Conservation (phyloP, 1,140 invertebrate genomes). For the Drosophila ogumai region DNA sequence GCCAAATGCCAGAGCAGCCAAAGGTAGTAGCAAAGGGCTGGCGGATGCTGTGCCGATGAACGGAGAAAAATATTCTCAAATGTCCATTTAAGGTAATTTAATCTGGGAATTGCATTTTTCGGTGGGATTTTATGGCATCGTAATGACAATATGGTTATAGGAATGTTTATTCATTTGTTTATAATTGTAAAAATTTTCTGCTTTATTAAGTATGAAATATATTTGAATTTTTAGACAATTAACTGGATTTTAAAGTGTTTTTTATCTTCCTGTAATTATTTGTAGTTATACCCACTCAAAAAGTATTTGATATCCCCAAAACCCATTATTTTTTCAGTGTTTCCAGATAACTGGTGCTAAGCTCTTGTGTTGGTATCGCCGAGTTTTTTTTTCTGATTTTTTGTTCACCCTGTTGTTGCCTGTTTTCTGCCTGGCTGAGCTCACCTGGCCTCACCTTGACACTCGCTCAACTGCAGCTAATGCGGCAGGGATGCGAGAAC, state of each 20-base stretch:
- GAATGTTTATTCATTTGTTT: neutral
- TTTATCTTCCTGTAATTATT: neutral
- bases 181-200: neutral
- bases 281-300: neutral
- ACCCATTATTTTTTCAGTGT: conserved; percentile 4
- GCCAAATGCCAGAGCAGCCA: conserved; percentile 65
- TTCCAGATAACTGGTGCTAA: conserved; percentile 5
- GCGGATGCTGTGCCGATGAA: conserved; percentile 16
- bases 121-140: neutral
- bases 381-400: conserved; percentile 8
- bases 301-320: neutral
- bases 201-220: neutral
- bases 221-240: neutral
- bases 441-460: conserved; percentile 79
- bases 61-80: conserved; percentile 16
- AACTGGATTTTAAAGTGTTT: neutral
- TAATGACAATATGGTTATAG: neutral
- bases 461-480: conserved; percentile 79
- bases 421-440: conserved; percentile 71
- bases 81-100: conserved; percentile 22
- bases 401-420: conserved; percentile 34
- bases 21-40: neutral
- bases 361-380: conserved; percentile 23
- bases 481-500: conserved; percentile 52
- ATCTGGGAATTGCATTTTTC: conserved; percentile 5